Conservation (phyloP, 2,888 invertebrate genomes). For the Proisotoma minuta region DNA sequence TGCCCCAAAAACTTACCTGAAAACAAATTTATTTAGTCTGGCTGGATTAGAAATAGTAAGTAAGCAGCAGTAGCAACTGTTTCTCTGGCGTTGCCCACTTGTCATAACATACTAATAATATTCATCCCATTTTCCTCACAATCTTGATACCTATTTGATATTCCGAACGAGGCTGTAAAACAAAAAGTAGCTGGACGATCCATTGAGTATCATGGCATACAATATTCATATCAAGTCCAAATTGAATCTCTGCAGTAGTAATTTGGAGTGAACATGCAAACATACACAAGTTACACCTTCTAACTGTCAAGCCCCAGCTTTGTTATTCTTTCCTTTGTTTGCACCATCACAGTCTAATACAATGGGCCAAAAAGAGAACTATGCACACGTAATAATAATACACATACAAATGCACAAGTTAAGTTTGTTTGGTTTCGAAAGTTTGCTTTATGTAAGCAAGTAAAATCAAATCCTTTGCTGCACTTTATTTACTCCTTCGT, state of each 20-base stretch:
- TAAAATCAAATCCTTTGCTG: neutral
- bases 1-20: neutral
- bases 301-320: neutral
- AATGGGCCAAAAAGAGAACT: too few relatives aligned
- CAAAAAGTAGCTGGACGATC: too few relatives aligned
- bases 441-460: neutral
- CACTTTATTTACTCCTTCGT: too few relatives aligned
- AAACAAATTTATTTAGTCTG: too few relatives aligned
- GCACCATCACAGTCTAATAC: too few relatives aligned
- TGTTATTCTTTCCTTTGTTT: conserved; percentile 3
- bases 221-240: neutral
- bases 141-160: neutral
- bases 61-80: neutral
- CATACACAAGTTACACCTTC: neutral
- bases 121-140: neutral
- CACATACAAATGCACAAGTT: neutral
- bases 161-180: too few relatives aligned
- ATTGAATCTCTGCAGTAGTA: neutral
- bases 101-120: neutral
- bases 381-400: too few relatives aligned
- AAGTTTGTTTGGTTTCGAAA: neutral
- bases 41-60: neutral
- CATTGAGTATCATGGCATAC: neutral
- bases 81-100: neutral
- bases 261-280: neutral